Percentiles rank a stretch among this genome's conserved stretches.
Conservation (phyloP, 2,797 vertebrate genomes). For the Muraenolepis orangiensis region DNA sequence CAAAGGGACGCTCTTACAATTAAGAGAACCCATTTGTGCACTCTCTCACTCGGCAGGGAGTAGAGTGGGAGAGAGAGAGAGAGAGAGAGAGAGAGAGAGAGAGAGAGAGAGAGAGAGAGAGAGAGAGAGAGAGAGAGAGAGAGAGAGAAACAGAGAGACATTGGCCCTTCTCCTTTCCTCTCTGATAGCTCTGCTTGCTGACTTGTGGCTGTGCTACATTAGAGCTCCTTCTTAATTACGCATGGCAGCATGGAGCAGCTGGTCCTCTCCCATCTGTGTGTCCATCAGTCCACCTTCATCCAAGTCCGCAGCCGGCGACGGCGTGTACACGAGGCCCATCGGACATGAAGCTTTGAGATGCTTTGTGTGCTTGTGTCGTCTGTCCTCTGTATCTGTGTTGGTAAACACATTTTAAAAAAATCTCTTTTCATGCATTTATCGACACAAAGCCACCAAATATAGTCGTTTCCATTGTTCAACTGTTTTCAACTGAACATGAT, state of each 20-base stretch:
- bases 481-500: not conserved
- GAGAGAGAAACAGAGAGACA: not conserved
- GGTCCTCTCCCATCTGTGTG: slow-evolving; percentile 53
- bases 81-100: not conserved
- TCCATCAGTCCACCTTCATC: slow-evolving; percentile 39
- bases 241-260: slow-evolving; percentile 55
- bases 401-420: too few species aligned
- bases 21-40: slow-evolving; percentile 49
- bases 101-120: not conserved
- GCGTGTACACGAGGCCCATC: not conserved
- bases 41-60: slow-evolving; percentile 28
- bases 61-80: not conserved
- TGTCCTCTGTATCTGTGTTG: too few species aligned
- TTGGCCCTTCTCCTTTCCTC: too few species aligned
- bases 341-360: not conserved
- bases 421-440: not conserved
- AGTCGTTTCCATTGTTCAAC: not conserved
- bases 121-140: too few species aligned
- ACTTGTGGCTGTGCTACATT: slow-evolving; percentile 31
- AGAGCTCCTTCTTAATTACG: slow-evolving; percentile 59
- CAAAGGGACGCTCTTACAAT: slow-evolving; percentile 53
- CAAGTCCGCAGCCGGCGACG: not conserved
- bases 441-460: not conserved
- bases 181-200: not conserved
- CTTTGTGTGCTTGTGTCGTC: not conserved